Evolutionary conservation across 2,888 invertebrate species (phyloP), one percentile per base, ranked within the genome.

Genomic region (Netelia melanura): DNA sequence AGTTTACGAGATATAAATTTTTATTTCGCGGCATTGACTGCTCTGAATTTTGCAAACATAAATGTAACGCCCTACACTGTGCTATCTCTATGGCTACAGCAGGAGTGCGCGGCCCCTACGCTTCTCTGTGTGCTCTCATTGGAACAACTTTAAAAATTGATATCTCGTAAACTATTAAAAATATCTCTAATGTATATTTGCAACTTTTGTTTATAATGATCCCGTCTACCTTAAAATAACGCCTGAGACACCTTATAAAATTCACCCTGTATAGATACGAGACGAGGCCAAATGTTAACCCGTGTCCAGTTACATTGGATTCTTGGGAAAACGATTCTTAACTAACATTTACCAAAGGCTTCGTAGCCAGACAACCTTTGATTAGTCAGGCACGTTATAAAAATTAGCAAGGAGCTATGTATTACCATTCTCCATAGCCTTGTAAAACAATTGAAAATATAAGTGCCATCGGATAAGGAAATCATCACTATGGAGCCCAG

Each of bases 251-350:
- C 1, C 21, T 21, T 21, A 21, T 21, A 21, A 21, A 21, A 21
- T 21, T 21, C 21, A 21, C 21, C 21, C 21, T 21, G 1, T 21
- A 21, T 21, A 30, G 30, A 61, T 67, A 21, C 61, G 9, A 52
- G n/a, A 44, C 64, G 30, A 30, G 30, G 23, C 43, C 62, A 54
- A 30, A 64, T 67, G 48, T 58, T 48, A 54, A 62, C 14, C 23
- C 11, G 21, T 62, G 68, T 78, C 43, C 77, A 62, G 14, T 21
- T 9, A 56, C 54, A 67, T 68, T 62, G 74, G 30, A 48, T 83
- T 74, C 74, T 44, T 25, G 62, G 83, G 78, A 78, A 78, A 67
- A 67, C 14, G 21, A 17, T 65, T 76, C 48, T 48, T 6, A 3
- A 21, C n/a, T 14, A 10, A 8, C 3, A 3, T 64, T 8, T 25